Evolutionary conservation across 2,113 vertebrate species (phyloP), one percentile per base, ranked within the genome.

Genomic region (Odocoileus virginianus): DNA sequence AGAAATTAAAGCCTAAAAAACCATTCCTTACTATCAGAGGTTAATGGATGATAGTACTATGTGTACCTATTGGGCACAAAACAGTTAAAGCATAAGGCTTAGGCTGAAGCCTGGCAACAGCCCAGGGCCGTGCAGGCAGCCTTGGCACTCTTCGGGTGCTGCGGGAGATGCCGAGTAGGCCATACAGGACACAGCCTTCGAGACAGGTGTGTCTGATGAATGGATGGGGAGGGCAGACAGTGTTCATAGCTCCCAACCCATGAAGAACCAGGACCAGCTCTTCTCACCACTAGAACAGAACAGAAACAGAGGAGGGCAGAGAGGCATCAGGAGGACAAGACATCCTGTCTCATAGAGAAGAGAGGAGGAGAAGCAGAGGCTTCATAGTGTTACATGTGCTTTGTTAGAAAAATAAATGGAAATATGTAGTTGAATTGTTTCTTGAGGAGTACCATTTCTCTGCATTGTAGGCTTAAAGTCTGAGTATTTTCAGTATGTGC

Each of bases 1-100:
- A 95, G 36, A 88, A 95, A 87, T 36, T 78, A 85, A 96, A 92
- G 30, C 54, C 64, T 82, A 92, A 87, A 85, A 33, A 92, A 50
- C 1, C 16, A 2, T 61, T n/a, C 33, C n/a, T 84, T 86, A 43
- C 30, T 86, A 30, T 47, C 33, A 81, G 14, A 94, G 19, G 50
- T 78, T 84, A 87, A 67, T 3, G 6, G n/a, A 87, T 84, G 50
- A 86, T 54, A 55, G 16, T 23, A 52, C 13, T 50, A 74, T 88
- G 87, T 93, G 60, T 83, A 71, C 6, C 95, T 86, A 61, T 33
- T 57, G 40, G 27, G 33, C 85, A 91, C 28, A 71, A 93, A 54
- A 86, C 17, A 94, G 86, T 61, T 97, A 93, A 96, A 82, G 1
- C 36, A 13, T 11, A 30, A 76, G 57, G 61, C 58, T 88, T 13